Base-by-base conservation (phyloP, 2,888 invertebrate genomes). In the Panzeria rudis region DNA sequence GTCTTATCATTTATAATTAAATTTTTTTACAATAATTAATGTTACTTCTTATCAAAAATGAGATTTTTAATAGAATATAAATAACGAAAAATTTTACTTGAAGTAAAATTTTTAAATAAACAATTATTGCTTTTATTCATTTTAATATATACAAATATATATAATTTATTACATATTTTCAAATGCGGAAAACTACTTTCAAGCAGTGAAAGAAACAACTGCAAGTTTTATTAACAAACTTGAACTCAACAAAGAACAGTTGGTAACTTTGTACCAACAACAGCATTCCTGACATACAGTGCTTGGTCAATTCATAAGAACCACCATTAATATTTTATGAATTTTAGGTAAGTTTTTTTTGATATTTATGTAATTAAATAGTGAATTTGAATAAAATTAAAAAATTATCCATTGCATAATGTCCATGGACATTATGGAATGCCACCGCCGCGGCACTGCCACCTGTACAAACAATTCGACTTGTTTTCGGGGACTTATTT, bases 151-250 rank as follows among this genome's bases (percentile, higher is more conserved):
- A 44, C 8, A 25, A 64, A 44, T n/a, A n/a, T n/a, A 29, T 20
- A 32, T 35, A 50, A 68, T 35, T 68, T 50, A 66, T 50, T 72
- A n/a, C n/a, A n/a, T n/a, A 59, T 59, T 61, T 61, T 38, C 6
- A 35, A 69, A 61, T 38, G 41, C 41, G 61, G 78, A 71, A 77
- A 78, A 78, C 78, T 69, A 69, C 77, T 77, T 77, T 77, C 69
- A 69, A 77, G 25, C 69, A 20, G 23, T 25, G 20, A 32, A 41
- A 25, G 0, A 20, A 76, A 68, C 13, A 76, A 68, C 13, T 17
- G 54, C 59, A 62, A 35, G 64, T 82, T 78, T 56, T 68, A 15
- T 52, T 44, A 52, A 41, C 9, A 29, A 38, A 52, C 62, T 62
- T 71, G 41, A 17, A 29, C 38, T n/a, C 38, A 50, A 38, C 25